Conservation (phyloP, 2,113 vertebrate species). For the Sceloporus tristichus region DNA sequence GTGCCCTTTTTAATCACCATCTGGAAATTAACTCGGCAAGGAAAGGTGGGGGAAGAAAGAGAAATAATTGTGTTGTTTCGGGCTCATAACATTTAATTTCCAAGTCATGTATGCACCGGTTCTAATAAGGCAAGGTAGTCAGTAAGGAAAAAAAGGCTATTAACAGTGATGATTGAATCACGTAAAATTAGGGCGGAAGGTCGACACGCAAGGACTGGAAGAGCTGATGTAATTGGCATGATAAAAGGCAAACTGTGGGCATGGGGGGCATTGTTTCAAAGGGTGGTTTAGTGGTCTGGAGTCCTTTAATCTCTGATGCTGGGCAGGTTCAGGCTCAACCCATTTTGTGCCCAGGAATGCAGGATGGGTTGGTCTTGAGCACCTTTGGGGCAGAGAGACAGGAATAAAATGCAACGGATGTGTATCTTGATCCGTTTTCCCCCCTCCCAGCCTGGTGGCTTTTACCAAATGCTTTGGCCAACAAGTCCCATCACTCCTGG, state of each 20-base stretch:
- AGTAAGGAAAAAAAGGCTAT: slow-evolving; percentile 27
- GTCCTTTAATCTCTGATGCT: too few relatives aligned
- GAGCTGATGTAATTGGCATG: not conserved
- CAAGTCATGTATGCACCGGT: slow-evolving; percentile 30
- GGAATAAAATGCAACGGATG: not conserved
- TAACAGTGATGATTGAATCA: slow-evolving; percentile 36
- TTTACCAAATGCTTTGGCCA: too few relatives aligned
- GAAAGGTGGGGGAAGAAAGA: not conserved
- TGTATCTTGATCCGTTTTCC: not conserved
- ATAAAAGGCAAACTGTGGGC: not conserved
- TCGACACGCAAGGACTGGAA: too few relatives aligned
- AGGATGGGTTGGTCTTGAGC: too few relatives aligned
- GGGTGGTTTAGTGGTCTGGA: not conserved
- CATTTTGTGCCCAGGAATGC: not conserved
- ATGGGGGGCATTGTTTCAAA: not conserved
- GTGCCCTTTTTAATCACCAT: slow-evolving; percentile 15
- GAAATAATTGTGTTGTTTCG: not conserved
- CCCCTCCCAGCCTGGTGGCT: too few relatives aligned
- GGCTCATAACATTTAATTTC: slow-evolving; percentile 41
- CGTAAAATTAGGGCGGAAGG: too few relatives aligned
- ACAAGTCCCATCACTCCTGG: too few relatives aligned
- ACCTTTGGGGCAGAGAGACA: too few relatives aligned
- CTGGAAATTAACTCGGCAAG: slow-evolving; percentile 29
- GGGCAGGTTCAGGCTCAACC: too few relatives aligned
- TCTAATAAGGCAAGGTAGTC: slow-evolving; percentile 31